Conservation (phyloP, 2,797 vertebrate species). For the Eurystomus glaucurus region DNA sequence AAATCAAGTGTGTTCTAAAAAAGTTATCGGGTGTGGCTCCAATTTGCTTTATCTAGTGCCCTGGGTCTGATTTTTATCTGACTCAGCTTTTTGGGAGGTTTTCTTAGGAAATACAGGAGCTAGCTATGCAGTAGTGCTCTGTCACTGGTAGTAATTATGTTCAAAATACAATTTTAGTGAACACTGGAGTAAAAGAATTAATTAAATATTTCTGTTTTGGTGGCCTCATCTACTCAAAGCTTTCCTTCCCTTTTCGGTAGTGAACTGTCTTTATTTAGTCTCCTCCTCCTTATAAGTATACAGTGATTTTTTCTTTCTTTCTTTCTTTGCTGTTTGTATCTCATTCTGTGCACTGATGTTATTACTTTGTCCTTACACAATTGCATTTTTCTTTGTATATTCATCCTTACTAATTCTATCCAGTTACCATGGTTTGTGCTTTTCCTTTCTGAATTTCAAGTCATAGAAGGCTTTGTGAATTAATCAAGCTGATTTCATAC, state of each 20-base stretch:
- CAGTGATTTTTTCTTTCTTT: neutral
- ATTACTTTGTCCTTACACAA: constrained; percentile 1
- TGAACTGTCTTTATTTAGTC: neutral
- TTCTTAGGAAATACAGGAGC: neutral
- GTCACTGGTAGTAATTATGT: neutral
- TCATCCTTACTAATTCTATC: constrained; percentile 1
- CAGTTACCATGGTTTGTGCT: neutral
- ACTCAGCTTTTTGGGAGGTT: fast-evolving
- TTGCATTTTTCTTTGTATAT: neutral
- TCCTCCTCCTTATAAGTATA: neutral
- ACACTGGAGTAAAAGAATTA: neutral
- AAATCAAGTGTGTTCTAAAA: neutral
- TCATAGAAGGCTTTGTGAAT: neutral
- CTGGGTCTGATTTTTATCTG: neutral
- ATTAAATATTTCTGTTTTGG: neutral
- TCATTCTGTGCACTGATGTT: neutral
- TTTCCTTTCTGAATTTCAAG: constrained; percentile 12
- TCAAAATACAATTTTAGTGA: neutral
- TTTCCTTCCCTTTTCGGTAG: neutral
- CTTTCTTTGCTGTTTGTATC: neutral
- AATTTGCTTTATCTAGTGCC: neutral
- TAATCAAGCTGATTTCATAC: constrained; percentile 6
- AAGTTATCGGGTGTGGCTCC: neutral
- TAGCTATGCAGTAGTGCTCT: neutral
- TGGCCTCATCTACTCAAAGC: neutral